Base-by-base conservation (phyloP, 2,888 invertebrate genomes). In the Proisotoma minuta region DNA sequence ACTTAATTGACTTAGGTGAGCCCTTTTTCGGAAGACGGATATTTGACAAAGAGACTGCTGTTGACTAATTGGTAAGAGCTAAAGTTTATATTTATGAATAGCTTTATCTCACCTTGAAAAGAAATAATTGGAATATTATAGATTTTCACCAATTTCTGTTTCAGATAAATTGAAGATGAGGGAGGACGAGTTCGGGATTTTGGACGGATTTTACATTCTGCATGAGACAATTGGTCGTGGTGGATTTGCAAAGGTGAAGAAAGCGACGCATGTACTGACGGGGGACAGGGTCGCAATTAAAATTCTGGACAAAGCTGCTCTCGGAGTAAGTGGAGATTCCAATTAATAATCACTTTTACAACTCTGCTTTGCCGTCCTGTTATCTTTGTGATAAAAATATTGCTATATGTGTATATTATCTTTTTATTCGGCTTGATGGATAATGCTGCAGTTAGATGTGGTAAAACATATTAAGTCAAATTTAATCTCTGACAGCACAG, bases 201-300 rank as follows among this genome's bases (percentile, higher is more conserved):
- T 87, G 60, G 84, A 83, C 70, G 85, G 85, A 28, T 79, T 83
- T 39, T 87, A 87, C 73, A 84, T 85, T 68, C 76, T 86, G 39
- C 83, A 85, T 69, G 85, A 85, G 76, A 87, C 87, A 1, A 85
- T 87, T 74, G 87, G 87, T 26, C 81, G 82, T 77, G 88, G 89
- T 64, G 89, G 89, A 53, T 89, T 90, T 78, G 89, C 87, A 3
- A 89, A 89, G 81, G 89, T 90, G 10, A 87, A 88, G 76, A 79
- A 88, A 57, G 89, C 85, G 8, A 87, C 85, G 12, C 90, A 91
- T 78, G 75, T 85, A 57, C 81, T 86, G n/a, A 89, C 89, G 53
- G 87, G 87, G 34, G 87, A 89, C 76, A 87, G 87, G 77, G 89
- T 89, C 57, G 90, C 90, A 49, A 84, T 90, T 64, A 90, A 90